Evolutionary conservation across 1,140 invertebrate genomes (phyloP).

Genomic region (Sesamia nonagrioides): DNA sequence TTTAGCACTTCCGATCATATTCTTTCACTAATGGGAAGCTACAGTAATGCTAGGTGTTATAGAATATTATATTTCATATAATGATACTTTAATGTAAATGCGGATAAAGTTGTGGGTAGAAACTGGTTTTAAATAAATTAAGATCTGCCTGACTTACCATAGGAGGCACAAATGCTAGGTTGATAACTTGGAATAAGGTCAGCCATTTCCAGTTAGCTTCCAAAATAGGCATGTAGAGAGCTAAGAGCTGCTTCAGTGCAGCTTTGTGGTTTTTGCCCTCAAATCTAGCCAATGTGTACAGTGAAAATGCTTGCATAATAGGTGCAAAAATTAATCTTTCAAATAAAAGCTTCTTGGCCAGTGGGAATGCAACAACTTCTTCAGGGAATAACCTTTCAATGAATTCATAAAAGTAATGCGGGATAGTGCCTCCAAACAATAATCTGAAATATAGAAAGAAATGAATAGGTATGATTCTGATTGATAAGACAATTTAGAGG

Average conservation of each 20-base stretch:
- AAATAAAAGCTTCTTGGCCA: constrained; percentile 88
- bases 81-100: no score
- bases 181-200: constrained; percentile 91
- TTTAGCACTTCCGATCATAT: no score
- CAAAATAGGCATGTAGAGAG: constrained; percentile 89
- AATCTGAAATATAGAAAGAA: constrained; percentile 82
- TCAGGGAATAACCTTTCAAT: constrained; percentile 88
- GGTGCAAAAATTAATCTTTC: constrained; percentile 91
- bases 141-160: constrained; percentile 87
- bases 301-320: constrained; percentile 90
- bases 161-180: constrained; percentile 91
- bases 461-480: neutral
- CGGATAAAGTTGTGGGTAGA: neutral
- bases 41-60: no score
- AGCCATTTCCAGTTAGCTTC: constrained; percentile 91
- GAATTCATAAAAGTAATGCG: constrained; percentile 91
- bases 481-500: neutral
- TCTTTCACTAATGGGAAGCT: no score
- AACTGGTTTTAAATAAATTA: constrained; percentile 40
- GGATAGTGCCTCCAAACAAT: constrained; percentile 91
- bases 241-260: constrained; percentile 88
- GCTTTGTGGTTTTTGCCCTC: constrained; percentile 91
- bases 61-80: neutral
- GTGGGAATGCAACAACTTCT: constrained; percentile 85
- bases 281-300: constrained; percentile 91